Conservation (phyloP, 2,888 invertebrate species). For the Gandaritis pyraliata region DNA sequence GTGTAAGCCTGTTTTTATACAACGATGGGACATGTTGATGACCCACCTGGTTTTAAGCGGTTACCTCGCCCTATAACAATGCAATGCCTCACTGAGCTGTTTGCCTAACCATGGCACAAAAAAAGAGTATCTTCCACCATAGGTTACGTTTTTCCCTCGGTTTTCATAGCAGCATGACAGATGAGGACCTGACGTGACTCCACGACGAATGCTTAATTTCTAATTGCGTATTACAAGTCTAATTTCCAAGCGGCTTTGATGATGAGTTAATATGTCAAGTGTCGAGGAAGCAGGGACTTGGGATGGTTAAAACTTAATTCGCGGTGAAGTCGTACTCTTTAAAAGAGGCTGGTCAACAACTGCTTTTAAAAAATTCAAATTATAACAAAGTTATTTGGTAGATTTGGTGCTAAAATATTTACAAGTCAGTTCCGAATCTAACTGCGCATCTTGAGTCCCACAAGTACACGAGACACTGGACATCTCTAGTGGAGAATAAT, state of each 20-base stretch:
- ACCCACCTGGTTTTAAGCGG: too few relatives aligned
- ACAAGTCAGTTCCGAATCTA: constrained; percentile 33
- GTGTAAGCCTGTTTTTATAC: too few relatives aligned
- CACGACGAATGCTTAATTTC: constrained; percentile 57
- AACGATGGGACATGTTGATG: too few relatives aligned
- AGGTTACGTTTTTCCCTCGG: constrained; percentile 11
- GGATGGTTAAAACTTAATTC: constrained; percentile 9
- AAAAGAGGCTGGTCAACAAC: background rate
- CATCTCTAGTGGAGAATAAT: constrained; percentile 45
- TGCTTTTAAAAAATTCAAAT: too few relatives aligned
- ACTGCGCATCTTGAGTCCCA: constrained; percentile 37
- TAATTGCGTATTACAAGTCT: constrained; percentile 55
- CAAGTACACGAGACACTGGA: constrained; percentile 38
- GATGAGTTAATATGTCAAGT: constrained; percentile 39
- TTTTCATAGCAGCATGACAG: constrained; percentile 28
- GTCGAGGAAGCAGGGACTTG: background rate
- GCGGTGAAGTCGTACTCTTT: background rate
- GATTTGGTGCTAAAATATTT: too few relatives aligned
- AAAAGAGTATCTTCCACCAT: too few relatives aligned
- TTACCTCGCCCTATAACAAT: too few relatives aligned
- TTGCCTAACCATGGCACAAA: too few relatives aligned
- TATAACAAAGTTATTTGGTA: background rate
- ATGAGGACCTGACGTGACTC: constrained; percentile 40
- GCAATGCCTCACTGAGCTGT: too few relatives aligned
- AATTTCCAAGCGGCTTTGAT: constrained; percentile 44